phyloP scores from a whole-genome alignment of 2,797 vertebrate species.

The Scyliorhinus canicula region DNA sequence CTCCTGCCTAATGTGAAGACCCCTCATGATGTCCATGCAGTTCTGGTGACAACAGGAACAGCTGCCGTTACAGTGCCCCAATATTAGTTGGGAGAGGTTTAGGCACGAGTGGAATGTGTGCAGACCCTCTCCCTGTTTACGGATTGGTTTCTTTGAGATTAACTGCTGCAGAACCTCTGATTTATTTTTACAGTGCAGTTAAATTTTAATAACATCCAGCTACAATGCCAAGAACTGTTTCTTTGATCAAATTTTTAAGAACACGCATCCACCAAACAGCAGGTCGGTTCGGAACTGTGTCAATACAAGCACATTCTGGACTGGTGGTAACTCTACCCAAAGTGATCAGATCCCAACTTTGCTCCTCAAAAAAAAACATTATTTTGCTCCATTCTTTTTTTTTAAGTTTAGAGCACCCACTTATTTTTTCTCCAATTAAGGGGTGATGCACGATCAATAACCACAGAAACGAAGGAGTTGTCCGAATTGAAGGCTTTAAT shows the following conservation, averaged over 20 bases:
- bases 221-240: not conserved
- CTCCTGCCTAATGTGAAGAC: not conserved
- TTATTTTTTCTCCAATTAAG: no score
- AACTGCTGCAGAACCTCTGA: not conserved
- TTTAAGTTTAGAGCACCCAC: no score
- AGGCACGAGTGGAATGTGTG: not conserved
- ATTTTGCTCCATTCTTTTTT: no score
- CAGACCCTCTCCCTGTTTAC: not conserved
- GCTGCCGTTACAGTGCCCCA: not conserved
- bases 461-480: no score
- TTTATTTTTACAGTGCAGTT: constrained; percentile 11
- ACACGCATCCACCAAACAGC: not conserved
- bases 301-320: not conserved
- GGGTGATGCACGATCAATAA: no score
- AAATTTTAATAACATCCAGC: not conserved
- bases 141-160: not conserved
- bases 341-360: not conserved
- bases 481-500: no score
- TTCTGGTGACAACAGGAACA: not conserved
- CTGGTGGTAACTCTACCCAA: not conserved
- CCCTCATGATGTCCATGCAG: not conserved
- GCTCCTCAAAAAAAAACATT: no score
- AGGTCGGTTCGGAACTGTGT: not conserved
- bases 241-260: constrained; percentile 19
- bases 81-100: not conserved